Percentiles rank a stretch among this genome's conserved stretches.
Evolutionary conservation across 2,113 vertebrate genomes (phyloP).

Genomic region (Eulacestoma nigropectus): DNA sequence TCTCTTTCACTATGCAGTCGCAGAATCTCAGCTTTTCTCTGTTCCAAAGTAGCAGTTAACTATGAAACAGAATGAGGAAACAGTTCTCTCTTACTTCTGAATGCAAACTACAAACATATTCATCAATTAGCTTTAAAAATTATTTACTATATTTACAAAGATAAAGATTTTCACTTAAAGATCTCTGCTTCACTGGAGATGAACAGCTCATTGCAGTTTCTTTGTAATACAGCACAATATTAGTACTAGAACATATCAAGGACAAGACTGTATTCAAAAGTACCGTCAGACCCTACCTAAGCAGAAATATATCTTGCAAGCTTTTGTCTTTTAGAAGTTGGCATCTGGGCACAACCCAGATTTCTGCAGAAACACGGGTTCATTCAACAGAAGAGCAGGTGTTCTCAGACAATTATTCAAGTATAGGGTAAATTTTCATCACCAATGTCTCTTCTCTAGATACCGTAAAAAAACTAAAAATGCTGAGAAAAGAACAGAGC

Average conservation of each 20-base stretch:
- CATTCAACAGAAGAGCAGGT: neutral
- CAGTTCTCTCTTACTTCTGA: neutral
- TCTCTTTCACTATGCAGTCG: conserved; percentile 82
- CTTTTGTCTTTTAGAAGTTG: neutral
- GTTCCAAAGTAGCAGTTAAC: conserved; percentile 75
- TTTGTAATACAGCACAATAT: neutral
- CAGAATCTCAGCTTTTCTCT: conserved; percentile 81
- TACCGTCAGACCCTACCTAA: neutral
- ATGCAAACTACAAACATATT: neutral
- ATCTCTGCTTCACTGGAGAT: neutral
- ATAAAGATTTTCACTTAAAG: neutral
- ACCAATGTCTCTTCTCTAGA: neutral
- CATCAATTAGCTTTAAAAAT: neutral
- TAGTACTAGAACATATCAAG: neutral
- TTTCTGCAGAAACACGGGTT: neutral
- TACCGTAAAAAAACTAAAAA: neutral
- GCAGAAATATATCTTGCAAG: neutral
- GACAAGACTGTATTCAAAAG: neutral
- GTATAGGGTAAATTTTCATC: neutral
- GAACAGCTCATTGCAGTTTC: neutral
- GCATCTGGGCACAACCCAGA: neutral
- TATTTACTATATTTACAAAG: neutral
- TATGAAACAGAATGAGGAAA: conserved; percentile 13
- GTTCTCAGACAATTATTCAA: neutral
- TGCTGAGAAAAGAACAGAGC: neutral